phyloP scores from a whole-genome alignment of 2,888 invertebrate species.

The Nemotelus nigrinus region DNA sequence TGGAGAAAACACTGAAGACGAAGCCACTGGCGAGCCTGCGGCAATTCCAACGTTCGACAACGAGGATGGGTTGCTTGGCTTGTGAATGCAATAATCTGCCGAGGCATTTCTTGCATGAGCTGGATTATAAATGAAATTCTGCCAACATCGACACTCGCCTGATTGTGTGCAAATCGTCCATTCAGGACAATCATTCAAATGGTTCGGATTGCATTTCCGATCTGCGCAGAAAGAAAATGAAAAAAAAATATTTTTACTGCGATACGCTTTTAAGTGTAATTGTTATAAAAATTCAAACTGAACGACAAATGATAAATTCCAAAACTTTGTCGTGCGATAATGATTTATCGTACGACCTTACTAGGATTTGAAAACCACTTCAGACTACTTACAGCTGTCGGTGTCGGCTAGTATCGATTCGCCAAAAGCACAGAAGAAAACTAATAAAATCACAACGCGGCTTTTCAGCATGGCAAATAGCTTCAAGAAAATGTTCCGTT shows the following conservation, averaged over 20 bases:
- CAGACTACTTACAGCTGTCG: too few species aligned
- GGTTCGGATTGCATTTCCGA: constrained; percentile 26
- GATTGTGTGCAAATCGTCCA: constrained; percentile 23
- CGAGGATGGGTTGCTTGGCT: constrained; percentile 12
- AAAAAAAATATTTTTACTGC: neutral
- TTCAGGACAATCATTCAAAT: constrained; percentile 12
- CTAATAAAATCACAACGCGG: too few species aligned
- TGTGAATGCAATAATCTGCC: constrained; percentile 35
- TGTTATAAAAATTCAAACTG: too few species aligned
- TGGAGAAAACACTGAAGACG: neutral
- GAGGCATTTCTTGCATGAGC: constrained; percentile 34
- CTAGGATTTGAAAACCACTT: too few species aligned
- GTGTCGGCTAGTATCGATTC: too few species aligned
- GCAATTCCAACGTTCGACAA: neutral
- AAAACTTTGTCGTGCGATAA: too few species aligned
- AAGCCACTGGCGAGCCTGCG: neutral
- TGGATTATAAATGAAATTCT: constrained; percentile 27
- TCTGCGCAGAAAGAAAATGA: constrained; percentile 10
- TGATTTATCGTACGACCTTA: too few species aligned
- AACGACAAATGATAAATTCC: too few species aligned
- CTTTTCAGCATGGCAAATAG: too few species aligned
- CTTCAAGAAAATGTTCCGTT: too few species aligned
- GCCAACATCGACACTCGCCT: constrained; percentile 28
- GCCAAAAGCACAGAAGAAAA: too few species aligned
- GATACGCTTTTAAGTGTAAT: neutral